Evolutionary conservation across 2,888 invertebrate species (phyloP).

Genomic region (Chouioia cunea): DNA sequence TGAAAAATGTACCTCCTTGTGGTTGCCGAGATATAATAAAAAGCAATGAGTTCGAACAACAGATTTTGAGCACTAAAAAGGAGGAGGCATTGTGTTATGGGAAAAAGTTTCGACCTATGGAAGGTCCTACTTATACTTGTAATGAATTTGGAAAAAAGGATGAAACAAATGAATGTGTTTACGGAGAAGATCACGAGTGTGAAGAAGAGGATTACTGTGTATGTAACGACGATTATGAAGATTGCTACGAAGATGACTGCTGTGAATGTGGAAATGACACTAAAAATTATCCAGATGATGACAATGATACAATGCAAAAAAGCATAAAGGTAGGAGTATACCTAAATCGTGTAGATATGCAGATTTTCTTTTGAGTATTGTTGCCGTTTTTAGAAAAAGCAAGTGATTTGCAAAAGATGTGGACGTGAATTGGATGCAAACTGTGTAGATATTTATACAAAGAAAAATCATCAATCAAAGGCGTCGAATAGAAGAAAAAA

Average conservation of each 20-base stretch:
- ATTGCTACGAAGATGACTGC: background rate
- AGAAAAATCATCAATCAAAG: background rate
- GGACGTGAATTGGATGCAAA: background rate
- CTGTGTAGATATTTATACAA: background rate
- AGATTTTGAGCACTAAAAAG: conserved; percentile 13
- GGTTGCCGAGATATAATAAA: conserved; percentile 29
- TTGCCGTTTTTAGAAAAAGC: background rate
- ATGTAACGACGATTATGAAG: background rate
- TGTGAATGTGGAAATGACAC: background rate
- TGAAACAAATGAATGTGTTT: background rate
- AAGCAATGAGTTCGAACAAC: background rate
- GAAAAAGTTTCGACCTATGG: conserved; percentile 54
- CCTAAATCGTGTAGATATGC: no score
- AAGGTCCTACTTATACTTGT: conserved; percentile 53
- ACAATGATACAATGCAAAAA: no score
- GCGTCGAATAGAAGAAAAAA: no score
- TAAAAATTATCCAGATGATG: no score
- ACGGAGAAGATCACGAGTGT: conserved; percentile 11
- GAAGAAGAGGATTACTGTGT: conserved; percentile 2
- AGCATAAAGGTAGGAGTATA: background rate
- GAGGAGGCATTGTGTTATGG: conserved; percentile 55
- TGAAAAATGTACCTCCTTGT: conserved; percentile 59
- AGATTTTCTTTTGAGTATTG: background rate
- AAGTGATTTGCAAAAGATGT: conserved; percentile 15
- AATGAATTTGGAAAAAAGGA: conserved; percentile 45